Evolutionary conservation across 2,113 vertebrate genomes (phyloP).

Genomic region (Rynchops niger): DNA sequence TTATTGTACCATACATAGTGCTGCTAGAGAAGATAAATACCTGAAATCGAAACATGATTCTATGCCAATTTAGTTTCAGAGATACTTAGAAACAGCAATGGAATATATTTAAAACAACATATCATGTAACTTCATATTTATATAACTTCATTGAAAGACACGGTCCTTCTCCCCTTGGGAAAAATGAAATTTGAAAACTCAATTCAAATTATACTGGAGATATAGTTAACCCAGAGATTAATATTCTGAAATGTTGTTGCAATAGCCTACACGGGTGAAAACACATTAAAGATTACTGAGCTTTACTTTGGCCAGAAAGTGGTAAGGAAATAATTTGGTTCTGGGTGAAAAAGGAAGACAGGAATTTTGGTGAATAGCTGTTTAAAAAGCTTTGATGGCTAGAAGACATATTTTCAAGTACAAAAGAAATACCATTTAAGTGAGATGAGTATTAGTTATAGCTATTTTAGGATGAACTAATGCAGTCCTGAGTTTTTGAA

Average conservation of each 20-base stretch:
- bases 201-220: neutral
- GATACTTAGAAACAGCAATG: neutral
- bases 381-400: neutral
- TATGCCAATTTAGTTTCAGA: neutral
- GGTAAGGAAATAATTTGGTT: neutral
- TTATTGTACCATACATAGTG: neutral
- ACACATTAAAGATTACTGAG: neutral
- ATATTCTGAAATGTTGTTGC: neutral
- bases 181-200: slow-evolving; percentile 15
- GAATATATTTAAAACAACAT: neutral
- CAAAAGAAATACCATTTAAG: slow-evolving; percentile 16
- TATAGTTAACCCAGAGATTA: neutral
- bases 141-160: neutral
- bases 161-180: neutral
- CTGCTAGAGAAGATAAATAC: neutral
- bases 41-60: neutral
- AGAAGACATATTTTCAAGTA: slow-evolving; percentile 1
- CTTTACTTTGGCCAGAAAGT: neutral
- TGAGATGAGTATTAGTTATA: neutral
- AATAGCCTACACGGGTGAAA: neutral
- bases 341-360: neutral
- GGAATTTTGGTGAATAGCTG: neutral
- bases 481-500: slow-evolving; percentile 2
- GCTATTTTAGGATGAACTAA: neutral
- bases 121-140: neutral